Evolutionary conservation across 2,113 vertebrate genomes (phyloP).

Genomic region (Nematolebias whitei): DNA sequence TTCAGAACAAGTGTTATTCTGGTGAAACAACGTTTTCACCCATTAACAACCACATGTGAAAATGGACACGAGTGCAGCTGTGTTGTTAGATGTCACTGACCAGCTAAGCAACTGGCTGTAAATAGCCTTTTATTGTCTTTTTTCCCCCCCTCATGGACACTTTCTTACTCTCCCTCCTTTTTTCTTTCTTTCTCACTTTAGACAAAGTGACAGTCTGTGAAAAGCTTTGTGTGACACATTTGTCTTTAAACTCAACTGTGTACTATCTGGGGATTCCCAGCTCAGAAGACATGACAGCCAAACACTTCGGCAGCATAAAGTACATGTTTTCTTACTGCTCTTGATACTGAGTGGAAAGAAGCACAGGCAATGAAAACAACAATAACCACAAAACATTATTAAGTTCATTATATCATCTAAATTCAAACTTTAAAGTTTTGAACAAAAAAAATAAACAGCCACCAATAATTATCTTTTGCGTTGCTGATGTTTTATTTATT

Average conservation of each 20-base stretch:
- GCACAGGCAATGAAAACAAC: background rate
- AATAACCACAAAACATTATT: too few relatives aligned
- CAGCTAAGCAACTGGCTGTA: background rate
- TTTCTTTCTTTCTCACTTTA: constrained; percentile 4
- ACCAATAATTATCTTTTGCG: too few relatives aligned
- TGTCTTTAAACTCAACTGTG: constrained; percentile 2
- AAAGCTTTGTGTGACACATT: constrained; percentile 44
- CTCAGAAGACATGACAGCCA: background rate
- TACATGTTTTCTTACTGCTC: constrained; percentile 17
- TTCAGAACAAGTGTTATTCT: constrained; percentile 15
- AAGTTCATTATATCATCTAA: background rate
- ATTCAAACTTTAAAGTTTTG: background rate
- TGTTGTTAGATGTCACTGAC: constrained; percentile 8
- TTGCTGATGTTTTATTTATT: too few relatives aligned
- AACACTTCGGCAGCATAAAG: constrained; percentile 3
- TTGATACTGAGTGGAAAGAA: constrained; percentile 18
- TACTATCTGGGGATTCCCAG: constrained; percentile 16
- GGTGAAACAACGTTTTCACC: constrained; percentile 14
- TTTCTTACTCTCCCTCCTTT: constrained; percentile 7
- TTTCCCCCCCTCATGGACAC: background rate
- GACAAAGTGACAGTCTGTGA: constrained; percentile 32
- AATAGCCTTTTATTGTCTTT: background rate
- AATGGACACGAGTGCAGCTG: constrained; percentile 5
- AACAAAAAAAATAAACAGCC: too few relatives aligned
- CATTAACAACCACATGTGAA: constrained; percentile 4